Evolutionary conservation across 2,888 invertebrate genomes (phyloP), one percentile per base, ranked within the genome.

Genomic region (Chymomyza procnemis): DNA sequence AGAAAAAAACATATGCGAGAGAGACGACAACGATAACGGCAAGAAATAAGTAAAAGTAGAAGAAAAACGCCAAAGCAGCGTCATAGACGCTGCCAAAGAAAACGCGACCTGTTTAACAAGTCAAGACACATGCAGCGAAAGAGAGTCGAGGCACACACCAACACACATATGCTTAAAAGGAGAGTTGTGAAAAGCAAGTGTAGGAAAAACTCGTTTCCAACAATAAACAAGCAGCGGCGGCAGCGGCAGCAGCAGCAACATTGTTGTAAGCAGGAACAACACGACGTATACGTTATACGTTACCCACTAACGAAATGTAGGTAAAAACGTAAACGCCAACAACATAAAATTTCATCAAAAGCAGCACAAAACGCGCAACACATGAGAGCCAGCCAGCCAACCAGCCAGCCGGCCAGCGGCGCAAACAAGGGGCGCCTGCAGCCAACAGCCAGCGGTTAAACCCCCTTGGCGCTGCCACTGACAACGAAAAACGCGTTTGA

Each of bases 121-220:
- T 67, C 74, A 67, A 52, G 64, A 64, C 61, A 64, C 19, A 58
- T 64, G 73, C 26, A 64, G 26, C 61, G 48, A 69, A 0, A 22
- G 22, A 22, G 22, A 22, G 22, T n/a, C n/a, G n/a, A n/a, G n/a
- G n/a, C 64, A 63, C 66, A 65, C 62, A 74, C 62, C n/a, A n/a
- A 57, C 22, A 61, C 57, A 66, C n/a, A 41, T n/a, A 46, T 47
- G 41, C 48, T 16, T 18, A 62, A 70, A 85, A 85, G 80, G 80
- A 50, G 16, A 86, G 82, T 84, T 86, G 83, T 85, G 79, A 75
- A 82, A 86, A 86, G 80, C 83, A 79, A 85, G 80, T 75, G 86
- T 75, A 70, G 70, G 54, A 81, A 84, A 83, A 83, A 87, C 82
- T 79, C 76, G 82, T 83, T 87, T 82, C 67, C 67, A 66, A 62